A percentile compares a stretch with the other conserved stretches of the same genome.
phyloP scores from a whole-genome alignment of 64 coral and sea anemone genomes.

The Actinia equina region DNA sequence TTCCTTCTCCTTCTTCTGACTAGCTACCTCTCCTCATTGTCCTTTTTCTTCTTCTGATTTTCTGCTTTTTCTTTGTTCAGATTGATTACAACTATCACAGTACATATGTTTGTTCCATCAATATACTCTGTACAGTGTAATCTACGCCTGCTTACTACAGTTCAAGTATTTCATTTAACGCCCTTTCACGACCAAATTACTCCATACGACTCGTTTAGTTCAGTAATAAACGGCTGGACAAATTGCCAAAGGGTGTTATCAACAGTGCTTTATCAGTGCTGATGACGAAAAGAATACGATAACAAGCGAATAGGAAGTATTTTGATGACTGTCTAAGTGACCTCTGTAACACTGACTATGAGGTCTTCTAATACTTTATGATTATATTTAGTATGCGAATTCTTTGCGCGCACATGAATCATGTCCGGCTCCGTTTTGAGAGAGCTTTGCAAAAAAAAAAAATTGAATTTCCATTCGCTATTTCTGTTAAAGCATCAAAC shows the following conservation, averaged over 20 bases:
- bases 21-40: too few relatives aligned
- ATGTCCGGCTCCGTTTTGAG: too few relatives aligned
- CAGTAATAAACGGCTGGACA: background rate
- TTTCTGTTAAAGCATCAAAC: too few relatives aligned
- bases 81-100: background rate
- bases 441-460: too few relatives aligned
- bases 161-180: constrained; percentile 2
- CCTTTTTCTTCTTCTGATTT: background rate
- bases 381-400: background rate
- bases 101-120: background rate
- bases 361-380: background rate
- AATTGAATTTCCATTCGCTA: too few relatives aligned
- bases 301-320: background rate
- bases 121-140: background rate
- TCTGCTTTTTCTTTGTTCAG: background rate
- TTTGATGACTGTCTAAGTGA: background rate
- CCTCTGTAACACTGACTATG: constrained; percentile 1
- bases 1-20: too few relatives aligned
- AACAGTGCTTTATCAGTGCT: background rate
- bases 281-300: background rate
- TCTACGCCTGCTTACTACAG: background rate
- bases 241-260: background rate
- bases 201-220: background rate
- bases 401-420: background rate
- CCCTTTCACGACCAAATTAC: constrained; percentile 8